Evolutionary conservation across 2,797 vertebrate species (phyloP).

Genomic region (Chelidonichthys spinosus): DNA sequence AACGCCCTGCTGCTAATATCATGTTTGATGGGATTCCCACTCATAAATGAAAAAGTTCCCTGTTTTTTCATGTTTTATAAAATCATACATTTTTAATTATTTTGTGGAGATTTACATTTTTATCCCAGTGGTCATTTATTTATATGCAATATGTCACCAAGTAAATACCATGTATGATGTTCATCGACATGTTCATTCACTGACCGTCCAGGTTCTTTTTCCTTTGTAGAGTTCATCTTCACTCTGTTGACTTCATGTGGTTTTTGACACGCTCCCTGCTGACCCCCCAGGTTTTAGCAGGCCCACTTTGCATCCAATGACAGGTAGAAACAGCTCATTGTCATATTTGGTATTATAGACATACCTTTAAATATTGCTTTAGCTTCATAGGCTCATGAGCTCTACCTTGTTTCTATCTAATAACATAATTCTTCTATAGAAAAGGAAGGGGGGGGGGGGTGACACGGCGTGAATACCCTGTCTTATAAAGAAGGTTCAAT

Average conservation of each 20-base stretch:
- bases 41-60: slow-evolving; percentile 62
- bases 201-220: neutral
- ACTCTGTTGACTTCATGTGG: no score
- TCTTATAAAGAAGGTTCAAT: slow-evolving; percentile 2
- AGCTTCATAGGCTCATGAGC: neutral
- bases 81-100: slow-evolving; percentile 20
- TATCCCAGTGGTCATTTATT: slow-evolving; percentile 54
- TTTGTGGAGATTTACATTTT: slow-evolving; percentile 55
- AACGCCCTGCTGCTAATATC: slow-evolving; percentile 16
- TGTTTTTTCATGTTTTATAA: slow-evolving; percentile 16
- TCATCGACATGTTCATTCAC: slow-evolving; percentile 26
- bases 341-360: neutral
- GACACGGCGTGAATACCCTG: neutral
- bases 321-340: neutral
- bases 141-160: slow-evolving; percentile 49
- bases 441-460: no score
- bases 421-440: no score
- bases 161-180: slow-evolving; percentile 41
- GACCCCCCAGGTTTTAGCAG: no score
- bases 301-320: neutral
- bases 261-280: no score
- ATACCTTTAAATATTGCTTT: no score
- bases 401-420: neutral
- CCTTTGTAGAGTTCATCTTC: no score
- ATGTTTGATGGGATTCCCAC: slow-evolving; percentile 9